Base-by-base conservation (phyloP, 2,888 invertebrate species). In the Automeris io region DNA sequence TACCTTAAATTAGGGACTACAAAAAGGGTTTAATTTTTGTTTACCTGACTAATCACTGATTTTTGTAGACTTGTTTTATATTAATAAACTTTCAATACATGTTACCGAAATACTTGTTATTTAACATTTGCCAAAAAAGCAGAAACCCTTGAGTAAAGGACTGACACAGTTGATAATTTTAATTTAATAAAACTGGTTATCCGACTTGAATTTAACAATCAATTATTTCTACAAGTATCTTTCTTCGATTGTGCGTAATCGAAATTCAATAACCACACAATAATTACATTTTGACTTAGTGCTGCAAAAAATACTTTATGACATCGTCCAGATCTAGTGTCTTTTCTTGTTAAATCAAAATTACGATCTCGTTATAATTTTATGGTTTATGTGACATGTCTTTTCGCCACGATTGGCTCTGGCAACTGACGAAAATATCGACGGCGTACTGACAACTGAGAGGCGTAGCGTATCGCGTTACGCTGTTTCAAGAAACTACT, bases 341-440 rank as follows among this genome's bases (percentile, higher is more conserved):
- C 41, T 43, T 39, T 42, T 40, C 22, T 18, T 53, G 50, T 51
- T 50, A 43, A 49, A 47, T 39, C 46, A 54, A 57, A 63, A 47
- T 54, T 60, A 54, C 46, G 46, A 57, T 46, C 41, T 34, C 43
- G 42, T 47, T 47, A 51, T 51, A 45, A 57, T 67, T 72, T 69
- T 65, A 71, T 71, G 64, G 66, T 70, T 69, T 70, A 68, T 72
- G 72, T 70, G 23, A 23, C 34, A 9, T 21, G 7, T 35, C 31
- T 35, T 57, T 57, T 53, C 51, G 56, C 54, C 49, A 53, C 54
- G 50, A 51, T 49, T 32, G 39, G 43, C 51, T 48, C 46, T 59
- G 61, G 63, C 65, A 62, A 66, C 58, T 79, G 71, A 71, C 71
- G 68, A 77, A 81, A 81, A 80, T 79, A 78, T 80, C 71, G 75